These are phyloP conservation scores for Phalloptychus januarius DNA, from an alignment of 2,797 vertebrate species.

Conservation along the genomic window DNA sequence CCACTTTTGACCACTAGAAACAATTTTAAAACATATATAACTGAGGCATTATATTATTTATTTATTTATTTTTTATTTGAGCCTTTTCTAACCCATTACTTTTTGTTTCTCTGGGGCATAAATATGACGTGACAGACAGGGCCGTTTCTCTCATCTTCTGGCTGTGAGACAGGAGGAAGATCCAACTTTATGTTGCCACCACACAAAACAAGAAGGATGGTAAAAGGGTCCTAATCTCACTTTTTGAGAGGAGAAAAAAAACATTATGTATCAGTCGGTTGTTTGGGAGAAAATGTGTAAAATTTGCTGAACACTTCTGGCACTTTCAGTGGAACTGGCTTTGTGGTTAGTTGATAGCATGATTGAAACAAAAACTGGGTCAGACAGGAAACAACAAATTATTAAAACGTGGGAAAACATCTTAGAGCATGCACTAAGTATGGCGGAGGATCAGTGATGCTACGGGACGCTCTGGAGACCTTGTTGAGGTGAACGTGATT, in stretches of 20 bases:
- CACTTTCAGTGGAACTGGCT: not conserved
- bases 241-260: not conserved
- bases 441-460: not conserved
- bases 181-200: not conserved
- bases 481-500: not conserved
- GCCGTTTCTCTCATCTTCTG: not conserved
- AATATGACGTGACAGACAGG: not conserved
- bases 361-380: not conserved
- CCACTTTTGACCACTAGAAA: not conserved
- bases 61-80: too few relatives aligned
- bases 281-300: not conserved
- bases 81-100: not conserved
- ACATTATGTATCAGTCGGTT: not conserved
- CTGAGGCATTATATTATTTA: not conserved
- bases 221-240: not conserved
- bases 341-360: not conserved
- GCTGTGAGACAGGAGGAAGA: not conserved
- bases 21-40: not conserved
- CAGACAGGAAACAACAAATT: not conserved
- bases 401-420: not conserved
- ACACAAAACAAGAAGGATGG: not conserved
- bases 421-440: not conserved
- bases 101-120: not conserved
- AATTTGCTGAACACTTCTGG: not conserved
- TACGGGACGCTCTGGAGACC: not conserved